A percentile compares a stretch with the other conserved stretches of the same genome.
Evolutionary conservation across 2,888 invertebrate genomes (phyloP).

Genomic region (Volucella zonaria): DNA sequence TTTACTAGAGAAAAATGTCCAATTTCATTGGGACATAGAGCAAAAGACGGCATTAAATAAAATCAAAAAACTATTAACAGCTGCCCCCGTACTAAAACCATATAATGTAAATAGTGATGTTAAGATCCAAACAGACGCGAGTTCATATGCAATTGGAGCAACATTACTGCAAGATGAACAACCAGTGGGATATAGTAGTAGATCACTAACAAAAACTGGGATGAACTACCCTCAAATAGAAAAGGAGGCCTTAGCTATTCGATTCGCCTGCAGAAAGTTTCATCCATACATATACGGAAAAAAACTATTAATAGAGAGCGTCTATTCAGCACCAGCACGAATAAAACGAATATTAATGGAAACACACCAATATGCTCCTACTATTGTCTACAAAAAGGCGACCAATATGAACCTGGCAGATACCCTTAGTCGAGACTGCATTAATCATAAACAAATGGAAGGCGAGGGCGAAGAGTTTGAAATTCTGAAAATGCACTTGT

Average conservation of each 20-base stretch:
- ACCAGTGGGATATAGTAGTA: neutral
- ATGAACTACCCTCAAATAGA: neutral
- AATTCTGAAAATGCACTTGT: too few relatives aligned
- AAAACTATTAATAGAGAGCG: slow-evolving; percentile 18
- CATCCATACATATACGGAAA: slow-evolving; percentile 36
- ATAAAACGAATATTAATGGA: slow-evolving; percentile 19
- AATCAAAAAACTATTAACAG: neutral
- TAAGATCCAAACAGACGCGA: neutral
- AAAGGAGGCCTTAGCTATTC: slow-evolving; percentile 38
- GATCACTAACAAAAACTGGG: neutral
- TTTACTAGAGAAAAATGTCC: slow-evolving; percentile 12
- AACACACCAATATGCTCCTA: slow-evolving; percentile 17
- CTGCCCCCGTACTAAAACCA: slow-evolving; percentile 6
- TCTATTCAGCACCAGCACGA: slow-evolving; percentile 4
- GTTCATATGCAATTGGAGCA: neutral
- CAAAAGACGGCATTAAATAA: neutral
- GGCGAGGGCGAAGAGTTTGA: too few relatives aligned
- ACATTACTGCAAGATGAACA: neutral
- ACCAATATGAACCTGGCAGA: slow-evolving; percentile 34
- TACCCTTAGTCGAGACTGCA: slow-evolving; percentile 32
- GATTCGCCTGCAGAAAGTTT: slow-evolving; percentile 38
- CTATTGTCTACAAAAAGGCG: slow-evolving; percentile 9
- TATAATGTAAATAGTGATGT: slow-evolving; percentile 10
- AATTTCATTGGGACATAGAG: slow-evolving; percentile 2
- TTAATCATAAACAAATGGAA: too few relatives aligned